Evolutionary conservation across 1,140 invertebrate species (phyloP), one percentile per base, ranked within the genome.

Genomic region (Cotesia typhae): DNA sequence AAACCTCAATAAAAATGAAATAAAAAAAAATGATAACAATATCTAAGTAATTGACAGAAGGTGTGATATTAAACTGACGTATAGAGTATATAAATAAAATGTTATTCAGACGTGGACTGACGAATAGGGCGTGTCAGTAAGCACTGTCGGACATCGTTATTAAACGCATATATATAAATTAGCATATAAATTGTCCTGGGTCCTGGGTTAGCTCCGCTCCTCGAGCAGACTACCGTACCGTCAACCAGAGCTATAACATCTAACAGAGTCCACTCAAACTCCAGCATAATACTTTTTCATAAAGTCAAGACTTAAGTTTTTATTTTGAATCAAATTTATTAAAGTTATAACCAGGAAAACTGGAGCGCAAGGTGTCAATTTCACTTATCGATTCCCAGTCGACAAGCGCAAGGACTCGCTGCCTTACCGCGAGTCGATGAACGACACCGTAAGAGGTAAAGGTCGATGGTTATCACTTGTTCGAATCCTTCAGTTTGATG

Each of bases 151-250:
- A 86, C 84, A 86, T 87, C 82, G 84, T 86, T 87, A 87, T 86
- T 86, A 86, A 86, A 81, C 84, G 85, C 82, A 86, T 86, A 86
- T 47, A 47, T 47, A 47, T 86, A 86, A 86, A 87, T 87, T 87
- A 86, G 84, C 85, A 87, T 86, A 87, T 86, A 86, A 87, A 87
- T 87, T 87, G 85, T 84, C 76, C 81, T 71, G 75, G 76, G 72
- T 61, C 76, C 81, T 71, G 75, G 76, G 72, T 61, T 69, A 73
- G 74, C 76, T 72, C 74, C 69, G 53, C 7, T n/a, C 53, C 20
- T 20, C 5, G 41, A 47, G 41, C 28, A 28, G 28, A 28, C 28
- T 28, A 28, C 1, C 28, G 1, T 28, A 28, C 28, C 28, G 28
- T 28, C 28, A 28, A 28, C 28, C 28, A 28, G 28, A 28, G 28